Evolutionary conservation across 2,113 vertebrate species (phyloP).

Genomic region (Boleophthalmus pectinirostris): DNA sequence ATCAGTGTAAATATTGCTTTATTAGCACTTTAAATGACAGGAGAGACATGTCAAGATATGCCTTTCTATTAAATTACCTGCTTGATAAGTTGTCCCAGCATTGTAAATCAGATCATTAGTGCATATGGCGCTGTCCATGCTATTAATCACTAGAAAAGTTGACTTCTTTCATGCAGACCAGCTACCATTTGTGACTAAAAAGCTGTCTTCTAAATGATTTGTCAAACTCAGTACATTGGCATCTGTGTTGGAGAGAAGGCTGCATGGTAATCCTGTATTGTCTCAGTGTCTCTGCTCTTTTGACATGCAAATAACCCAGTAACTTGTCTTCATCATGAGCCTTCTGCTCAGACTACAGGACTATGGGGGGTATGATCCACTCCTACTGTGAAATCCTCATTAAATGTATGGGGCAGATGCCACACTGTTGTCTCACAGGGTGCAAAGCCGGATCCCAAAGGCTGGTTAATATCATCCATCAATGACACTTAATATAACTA

Average conservation of each 20-base stretch:
- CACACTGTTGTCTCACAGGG: slow-evolving; percentile 33
- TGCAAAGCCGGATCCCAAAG: slow-evolving; percentile 40
- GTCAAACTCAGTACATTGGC: slow-evolving; percentile 54
- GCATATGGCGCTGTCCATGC: not conserved
- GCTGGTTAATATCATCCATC: slow-evolving; percentile 53
- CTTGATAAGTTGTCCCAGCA: not conserved
- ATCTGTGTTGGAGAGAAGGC: slow-evolving; percentile 57
- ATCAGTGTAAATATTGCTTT: not conserved
- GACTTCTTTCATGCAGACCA: not conserved
- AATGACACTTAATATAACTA: slow-evolving; percentile 34
- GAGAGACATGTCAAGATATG: not conserved
- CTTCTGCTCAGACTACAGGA: slow-evolving; percentile 43
- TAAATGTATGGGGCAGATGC: slow-evolving; percentile 51
- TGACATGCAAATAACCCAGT: slow-evolving; percentile 70
- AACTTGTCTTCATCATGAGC: slow-evolving; percentile 66
- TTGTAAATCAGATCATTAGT: not conserved
- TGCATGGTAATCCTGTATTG: slow-evolving; percentile 53
- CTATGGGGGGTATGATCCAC: slow-evolving; percentile 23
- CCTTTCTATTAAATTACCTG: not conserved
- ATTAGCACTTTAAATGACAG: not conserved
- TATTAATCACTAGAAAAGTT: slow-evolving; percentile 24
- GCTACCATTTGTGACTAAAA: slow-evolving; percentile 1
- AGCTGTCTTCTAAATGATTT: slow-evolving; percentile 29
- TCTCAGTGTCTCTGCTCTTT: slow-evolving; percentile 58
- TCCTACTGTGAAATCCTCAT: slow-evolving; percentile 61